These are phyloP conservation scores for Wasmannia auropunctata DNA, from an alignment of 1,140 invertebrate species.

Conservation along the genomic window DNA sequence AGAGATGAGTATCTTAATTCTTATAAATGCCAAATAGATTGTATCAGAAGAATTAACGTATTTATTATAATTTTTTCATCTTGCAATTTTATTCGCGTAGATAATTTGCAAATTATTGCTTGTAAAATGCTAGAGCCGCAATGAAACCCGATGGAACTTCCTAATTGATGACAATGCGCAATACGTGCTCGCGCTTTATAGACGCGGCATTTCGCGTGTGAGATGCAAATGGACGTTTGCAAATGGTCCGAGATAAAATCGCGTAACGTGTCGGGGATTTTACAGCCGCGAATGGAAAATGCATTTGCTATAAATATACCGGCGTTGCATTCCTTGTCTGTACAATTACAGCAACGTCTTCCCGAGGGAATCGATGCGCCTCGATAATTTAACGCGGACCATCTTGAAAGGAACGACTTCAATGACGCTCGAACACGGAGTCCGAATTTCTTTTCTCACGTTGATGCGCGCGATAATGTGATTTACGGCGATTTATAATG, in stretches of 20 bases:
- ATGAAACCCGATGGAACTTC: constrained; percentile 19
- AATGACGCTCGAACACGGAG: neutral
- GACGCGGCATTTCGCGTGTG: neutral
- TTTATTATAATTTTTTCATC: neutral
- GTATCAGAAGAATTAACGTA: neutral
- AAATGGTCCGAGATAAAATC: constrained; percentile 29
- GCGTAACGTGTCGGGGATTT: constrained; percentile 7
- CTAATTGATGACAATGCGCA: constrained; percentile 23
- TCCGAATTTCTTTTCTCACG: neutral
- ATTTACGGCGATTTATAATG: constrained; percentile 18
- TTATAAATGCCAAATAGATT: neutral
- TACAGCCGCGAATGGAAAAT: constrained; percentile 14
- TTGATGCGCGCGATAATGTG: neutral
- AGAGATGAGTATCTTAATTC: neutral
- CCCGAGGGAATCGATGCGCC: neutral
- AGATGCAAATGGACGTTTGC: constrained; percentile 32
- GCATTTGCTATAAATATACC: neutral
- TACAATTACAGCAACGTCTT: neutral
- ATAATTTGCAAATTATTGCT: constrained; percentile 31
- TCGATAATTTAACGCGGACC: neutral
- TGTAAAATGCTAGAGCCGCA: constrained; percentile 16
- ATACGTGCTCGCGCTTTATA: constrained; percentile 15
- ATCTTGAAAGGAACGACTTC: neutral
- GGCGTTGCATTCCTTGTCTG: neutral
- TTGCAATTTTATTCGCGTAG: neutral